Percentiles rank a stretch among this genome's conserved stretches.
These are phyloP conservation scores for Molossus molossus DNA, from an alignment of 2,797 vertebrate species.

Conservation along the genomic window DNA sequence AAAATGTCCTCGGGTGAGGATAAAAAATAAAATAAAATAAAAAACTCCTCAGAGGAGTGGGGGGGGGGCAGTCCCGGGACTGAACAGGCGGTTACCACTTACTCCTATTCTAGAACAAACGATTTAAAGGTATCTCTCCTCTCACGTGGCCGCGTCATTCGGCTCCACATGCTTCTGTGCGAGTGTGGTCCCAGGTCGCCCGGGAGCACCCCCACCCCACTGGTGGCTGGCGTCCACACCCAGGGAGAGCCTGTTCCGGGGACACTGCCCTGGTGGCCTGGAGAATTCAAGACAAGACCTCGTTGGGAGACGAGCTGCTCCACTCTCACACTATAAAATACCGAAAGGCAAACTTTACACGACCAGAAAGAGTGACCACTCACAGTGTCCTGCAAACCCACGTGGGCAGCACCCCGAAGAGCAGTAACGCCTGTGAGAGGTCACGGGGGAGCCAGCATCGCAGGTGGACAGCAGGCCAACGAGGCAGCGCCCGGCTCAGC, in stretches of 20 bases:
- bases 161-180: not conserved
- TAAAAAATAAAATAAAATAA: no score
- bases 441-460: not conserved
- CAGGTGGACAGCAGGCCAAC: rapidly evolving
- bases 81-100: not conserved
- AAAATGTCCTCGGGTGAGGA: no score
- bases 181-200: not conserved
- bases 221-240: no score
- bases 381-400: not conserved
- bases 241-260: not conserved
- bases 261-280: not conserved
- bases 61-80: not conserved
- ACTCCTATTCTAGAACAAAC: not conserved
- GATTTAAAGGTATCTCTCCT: not conserved
- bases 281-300: not conserved
- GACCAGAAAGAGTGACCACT: not conserved
- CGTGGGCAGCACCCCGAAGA: not conserved
- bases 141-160: not conserved
- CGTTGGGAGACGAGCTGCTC: not conserved
- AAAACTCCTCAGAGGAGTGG: not conserved
- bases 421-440: no score
- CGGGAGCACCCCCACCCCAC: no score
- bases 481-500: rapidly evolving
- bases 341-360: not conserved
- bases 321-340: not conserved